These are phyloP conservation scores for Callitettix versicolor DNA, from an alignment of 1,140 invertebrate genomes.

Conservation along the genomic window DNA sequence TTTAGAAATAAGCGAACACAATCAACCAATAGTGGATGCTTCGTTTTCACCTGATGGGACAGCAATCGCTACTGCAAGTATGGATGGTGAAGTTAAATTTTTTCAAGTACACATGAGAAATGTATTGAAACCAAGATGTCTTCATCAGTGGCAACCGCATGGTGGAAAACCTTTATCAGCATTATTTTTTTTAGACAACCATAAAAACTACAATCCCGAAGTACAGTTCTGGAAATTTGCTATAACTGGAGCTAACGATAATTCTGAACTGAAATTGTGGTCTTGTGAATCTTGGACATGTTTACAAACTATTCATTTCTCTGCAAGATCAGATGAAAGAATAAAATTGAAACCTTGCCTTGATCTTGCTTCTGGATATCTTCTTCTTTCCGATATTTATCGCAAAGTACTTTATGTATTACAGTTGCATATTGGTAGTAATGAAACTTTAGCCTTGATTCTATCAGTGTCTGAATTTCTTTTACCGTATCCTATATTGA, in stretches of 20 bases:
- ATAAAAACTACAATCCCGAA: slow-evolving; percentile 70
- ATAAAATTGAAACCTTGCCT: slow-evolving; percentile 61
- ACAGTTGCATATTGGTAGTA: slow-evolving; percentile 50
- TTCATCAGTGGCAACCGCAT: slow-evolving; percentile 87
- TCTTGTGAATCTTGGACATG: slow-evolving; percentile 88
- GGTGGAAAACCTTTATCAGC: slow-evolving; percentile 71
- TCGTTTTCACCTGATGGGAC: slow-evolving; percentile 89
- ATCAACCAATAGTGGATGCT: slow-evolving; percentile 66
- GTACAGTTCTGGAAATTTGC: slow-evolving; percentile 89
- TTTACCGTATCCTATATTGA: slow-evolving; percentile 69
- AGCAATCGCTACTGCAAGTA: slow-evolving; percentile 76
- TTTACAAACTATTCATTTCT: slow-evolving; percentile 73
- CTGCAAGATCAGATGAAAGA: slow-evolving; percentile 26
- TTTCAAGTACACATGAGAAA: slow-evolving; percentile 65
- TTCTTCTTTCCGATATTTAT: slow-evolving; percentile 75
- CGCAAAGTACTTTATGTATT: slow-evolving; percentile 67
- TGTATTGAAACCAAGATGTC: slow-evolving; percentile 55
- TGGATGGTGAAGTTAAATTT: slow-evolving; percentile 83
- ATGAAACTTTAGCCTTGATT: slow-evolving; percentile 41
- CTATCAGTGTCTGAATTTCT: slow-evolving; percentile 70
- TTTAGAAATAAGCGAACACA: slow-evolving; percentile 56
- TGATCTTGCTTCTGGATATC: slow-evolving; percentile 69
- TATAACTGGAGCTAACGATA: slow-evolving; percentile 79
- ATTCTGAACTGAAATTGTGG: slow-evolving; percentile 87
- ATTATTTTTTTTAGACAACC: slow-evolving; percentile 86